Conservation (phyloP, 1,140 invertebrate species). For the Zaprionus kolodkinae region DNA sequence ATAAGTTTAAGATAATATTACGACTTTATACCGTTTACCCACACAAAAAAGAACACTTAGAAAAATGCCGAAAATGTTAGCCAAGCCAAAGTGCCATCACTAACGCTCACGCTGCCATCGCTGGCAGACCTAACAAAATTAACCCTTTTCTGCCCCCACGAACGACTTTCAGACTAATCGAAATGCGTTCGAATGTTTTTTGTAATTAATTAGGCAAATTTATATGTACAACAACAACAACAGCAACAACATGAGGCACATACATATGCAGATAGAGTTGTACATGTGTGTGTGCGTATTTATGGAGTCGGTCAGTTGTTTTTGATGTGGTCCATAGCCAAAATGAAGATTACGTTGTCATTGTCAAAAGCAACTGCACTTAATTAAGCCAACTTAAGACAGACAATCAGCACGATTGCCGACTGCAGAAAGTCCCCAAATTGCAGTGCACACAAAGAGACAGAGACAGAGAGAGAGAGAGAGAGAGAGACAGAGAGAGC, state of each 20-base stretch:
- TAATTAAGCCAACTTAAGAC: constrained; percentile 77
- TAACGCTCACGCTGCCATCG: constrained; percentile 32
- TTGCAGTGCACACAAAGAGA: constrained; percentile 23
- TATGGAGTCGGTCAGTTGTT: constrained; percentile 34
- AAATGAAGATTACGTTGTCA: constrained; percentile 72
- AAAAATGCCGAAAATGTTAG: not conserved
- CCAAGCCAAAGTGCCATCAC: not conserved
- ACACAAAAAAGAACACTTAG: not conserved
- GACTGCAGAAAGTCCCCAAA: constrained; percentile 49
- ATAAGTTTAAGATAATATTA: not conserved
- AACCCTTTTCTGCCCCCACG: not conserved
- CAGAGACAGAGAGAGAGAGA: not conserved
- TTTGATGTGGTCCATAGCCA: constrained; percentile 54
- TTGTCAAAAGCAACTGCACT: constrained; percentile 76
- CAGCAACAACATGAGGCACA: constrained; percentile 11
- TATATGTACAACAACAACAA: constrained; percentile 47
- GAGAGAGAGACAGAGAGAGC: not conserved
- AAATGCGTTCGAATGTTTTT: constrained; percentile 55
- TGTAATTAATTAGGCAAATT: constrained; percentile 82
- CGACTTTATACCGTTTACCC: not conserved
- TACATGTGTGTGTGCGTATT: constrained; percentile 18
- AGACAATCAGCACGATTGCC: constrained; percentile 27
- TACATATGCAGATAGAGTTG: constrained; percentile 8
- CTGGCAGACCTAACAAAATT: not conserved
- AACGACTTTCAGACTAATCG: constrained; percentile 2